These are phyloP conservation scores for Podilymbus podiceps DNA, from an alignment of 2,113 vertebrate genomes.

Conservation along the genomic window DNA sequence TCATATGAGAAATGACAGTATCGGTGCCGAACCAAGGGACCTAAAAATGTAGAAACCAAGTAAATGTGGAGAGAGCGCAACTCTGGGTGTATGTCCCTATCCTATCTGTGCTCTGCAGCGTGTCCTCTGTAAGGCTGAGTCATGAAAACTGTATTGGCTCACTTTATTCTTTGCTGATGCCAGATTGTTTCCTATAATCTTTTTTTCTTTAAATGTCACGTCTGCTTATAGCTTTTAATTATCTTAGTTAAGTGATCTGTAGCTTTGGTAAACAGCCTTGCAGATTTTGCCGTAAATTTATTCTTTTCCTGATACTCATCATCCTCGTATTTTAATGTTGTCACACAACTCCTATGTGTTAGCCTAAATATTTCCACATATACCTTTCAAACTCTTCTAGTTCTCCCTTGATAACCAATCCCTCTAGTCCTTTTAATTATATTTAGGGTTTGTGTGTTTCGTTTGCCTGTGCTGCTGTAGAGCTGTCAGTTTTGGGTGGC, in stretches of 20 bases:
- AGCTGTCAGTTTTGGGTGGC: not conserved
- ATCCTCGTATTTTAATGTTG: not conserved
- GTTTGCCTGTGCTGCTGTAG: not conserved
- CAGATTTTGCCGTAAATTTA: not conserved
- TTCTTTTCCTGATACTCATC: not conserved
- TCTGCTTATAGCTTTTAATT: not conserved
- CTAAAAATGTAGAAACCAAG: not conserved
- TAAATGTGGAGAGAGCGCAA: no score
- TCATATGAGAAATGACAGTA: not conserved
- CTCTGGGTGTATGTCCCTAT: no score
- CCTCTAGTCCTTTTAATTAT: not conserved
- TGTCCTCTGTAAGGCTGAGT: not conserved
- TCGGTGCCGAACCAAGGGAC: not conserved
- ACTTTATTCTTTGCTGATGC: not conserved
- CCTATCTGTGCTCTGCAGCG: rapidly evolving
- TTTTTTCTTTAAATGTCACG: not conserved
- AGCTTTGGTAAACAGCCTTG: not conserved
- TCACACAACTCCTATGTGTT: not conserved
- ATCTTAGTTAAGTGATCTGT: not conserved
- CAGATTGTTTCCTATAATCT: not conserved
- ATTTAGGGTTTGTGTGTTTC: not conserved
- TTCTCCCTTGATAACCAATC: not conserved
- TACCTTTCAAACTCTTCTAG: not conserved
- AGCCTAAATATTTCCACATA: conserved; percentile 34
- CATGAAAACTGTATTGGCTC: not conserved